These are phyloP conservation scores for Trichogramma evanescens DNA, from an alignment of 2,888 invertebrate species.

Conservation along the genomic window DNA sequence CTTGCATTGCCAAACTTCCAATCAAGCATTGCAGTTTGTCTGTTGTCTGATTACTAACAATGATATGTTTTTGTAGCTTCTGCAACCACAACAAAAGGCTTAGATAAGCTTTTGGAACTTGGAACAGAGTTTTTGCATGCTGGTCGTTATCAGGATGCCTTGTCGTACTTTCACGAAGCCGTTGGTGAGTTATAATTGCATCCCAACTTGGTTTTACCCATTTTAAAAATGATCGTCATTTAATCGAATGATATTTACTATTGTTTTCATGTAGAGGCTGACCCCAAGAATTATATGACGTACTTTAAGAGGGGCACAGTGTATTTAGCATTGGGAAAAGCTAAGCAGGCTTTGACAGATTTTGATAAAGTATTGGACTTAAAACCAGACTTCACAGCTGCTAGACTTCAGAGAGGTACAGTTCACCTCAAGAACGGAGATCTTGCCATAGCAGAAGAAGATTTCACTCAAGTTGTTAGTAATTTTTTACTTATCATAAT, in stretches of 20 bases:
- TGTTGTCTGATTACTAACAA: no score
- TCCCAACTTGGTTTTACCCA: background rate
- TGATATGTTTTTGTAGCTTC: slow-evolving; percentile 51
- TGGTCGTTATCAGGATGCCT: slow-evolving; percentile 90
- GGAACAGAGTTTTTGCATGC: slow-evolving; percentile 86
- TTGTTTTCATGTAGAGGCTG: slow-evolving; percentile 65
- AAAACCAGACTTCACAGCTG: slow-evolving; percentile 90
- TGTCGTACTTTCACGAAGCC: slow-evolving; percentile 96
- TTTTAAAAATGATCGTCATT: background rate
- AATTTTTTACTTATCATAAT: background rate
- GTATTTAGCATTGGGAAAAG: slow-evolving; percentile 90
- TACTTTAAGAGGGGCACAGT: slow-evolving; percentile 94
- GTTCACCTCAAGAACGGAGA: slow-evolving; percentile 86
- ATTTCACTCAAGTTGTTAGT: slow-evolving; percentile 80
- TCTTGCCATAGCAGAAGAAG: slow-evolving; percentile 71
- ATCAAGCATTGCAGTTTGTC: no score
- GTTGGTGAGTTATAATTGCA: slow-evolving; percentile 63
- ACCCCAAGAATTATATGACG: slow-evolving; percentile 91
- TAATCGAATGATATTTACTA: background rate
- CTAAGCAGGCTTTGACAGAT: slow-evolving; percentile 90
- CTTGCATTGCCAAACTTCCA: no score
- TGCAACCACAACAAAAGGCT: slow-evolving; percentile 51
- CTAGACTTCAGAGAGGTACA: slow-evolving; percentile 74
- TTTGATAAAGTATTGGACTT: slow-evolving; percentile 86
- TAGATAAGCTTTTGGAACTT: slow-evolving; percentile 87